A percentile compares a stretch with the other conserved stretches of the same genome.
phyloP scores from a whole-genome alignment of 2,113 vertebrate species.

The Athene noctua region DNA sequence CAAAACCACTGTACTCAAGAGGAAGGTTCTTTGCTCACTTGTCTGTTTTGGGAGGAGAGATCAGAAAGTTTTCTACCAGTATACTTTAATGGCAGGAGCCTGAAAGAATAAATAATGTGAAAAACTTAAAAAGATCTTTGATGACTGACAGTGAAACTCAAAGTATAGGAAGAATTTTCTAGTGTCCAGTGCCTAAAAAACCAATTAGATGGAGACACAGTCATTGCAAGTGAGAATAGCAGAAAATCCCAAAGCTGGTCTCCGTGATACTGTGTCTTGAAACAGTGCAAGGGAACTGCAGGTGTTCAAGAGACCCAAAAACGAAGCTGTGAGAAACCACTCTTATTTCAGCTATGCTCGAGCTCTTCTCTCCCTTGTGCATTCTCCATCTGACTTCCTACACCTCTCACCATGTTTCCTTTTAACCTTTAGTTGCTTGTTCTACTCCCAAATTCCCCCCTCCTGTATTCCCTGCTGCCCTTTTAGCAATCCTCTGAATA shows the following conservation, averaged over 20 bases:
- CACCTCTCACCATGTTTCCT: not conserved
- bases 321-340: not conserved
- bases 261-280: not conserved
- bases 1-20: conserved; percentile 71
- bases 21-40: not conserved
- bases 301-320: not conserved
- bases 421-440: not conserved
- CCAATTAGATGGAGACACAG: not conserved
- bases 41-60: not conserved
- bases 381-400: not conserved
- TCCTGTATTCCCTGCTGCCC: not conserved
- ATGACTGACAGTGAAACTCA: conserved; percentile 55
- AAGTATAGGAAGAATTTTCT: conserved; percentile 45
- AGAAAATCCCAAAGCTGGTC: not conserved
- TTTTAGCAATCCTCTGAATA: not conserved
- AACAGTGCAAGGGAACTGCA: not conserved
- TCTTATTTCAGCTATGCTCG: not conserved
- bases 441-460: not conserved
- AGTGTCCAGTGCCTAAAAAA: conserved; percentile 62
- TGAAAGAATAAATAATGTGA: not conserved
- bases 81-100: conserved; percentile 12
- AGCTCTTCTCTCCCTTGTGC: not conserved
- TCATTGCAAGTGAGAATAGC: not conserved
- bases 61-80: conserved; percentile 56
- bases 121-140: conserved; percentile 68